Base-by-base conservation (phyloP, 2,888 invertebrate species). In the Aricia artaxerxes region DNA sequence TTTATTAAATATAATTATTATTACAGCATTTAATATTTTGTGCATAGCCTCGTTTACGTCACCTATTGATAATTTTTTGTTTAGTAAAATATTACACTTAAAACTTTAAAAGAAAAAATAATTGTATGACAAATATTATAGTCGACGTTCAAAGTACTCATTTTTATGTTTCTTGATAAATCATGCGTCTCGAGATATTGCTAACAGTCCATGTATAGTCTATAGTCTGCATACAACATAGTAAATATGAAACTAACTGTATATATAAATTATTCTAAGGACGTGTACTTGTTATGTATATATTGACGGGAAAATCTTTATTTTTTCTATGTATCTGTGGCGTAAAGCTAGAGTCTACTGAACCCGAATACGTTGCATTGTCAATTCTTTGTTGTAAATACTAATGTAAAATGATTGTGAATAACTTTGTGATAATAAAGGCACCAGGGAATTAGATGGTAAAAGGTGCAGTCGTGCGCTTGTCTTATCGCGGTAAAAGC, bases 351-450 rank as follows among this genome's bases (percentile, higher is more conserved):
- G n/a, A 44, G 13, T 35, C 31, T 24, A 85, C 87, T 86, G 87
- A 89, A 91, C 90, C 88, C 91, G 90, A 92, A 91, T 90, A 92
- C 91, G 90, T 86, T 90, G 86, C 90, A 89, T 92, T 91, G 92
- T 92, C 91, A 92, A 92, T 92, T 92, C 89, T 85, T 88, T 86
- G 87, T 87, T 75, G 75, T 75, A 75, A 87, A 84, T 86, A 64
- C n/a, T 88, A 87, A 87, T 76, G 79, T 81, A 82, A 80, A 83
- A 84, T 87, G 83, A 85, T 35, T 38, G 69, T 69, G 69, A 69
- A 38, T 69, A 69, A 73, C 40, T 73, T 38, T 76, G 76, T 76
- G 76, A 76, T 76, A 76, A 57, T 53, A 57, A 76, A 76, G 31
- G 53, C 76, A 76, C 57, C 57, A 31, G 76, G 76, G 35, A 16